These are phyloP conservation scores for Epinephelus awoara DNA, from an alignment of 2,797 vertebrate genomes.

Conservation along the genomic window DNA sequence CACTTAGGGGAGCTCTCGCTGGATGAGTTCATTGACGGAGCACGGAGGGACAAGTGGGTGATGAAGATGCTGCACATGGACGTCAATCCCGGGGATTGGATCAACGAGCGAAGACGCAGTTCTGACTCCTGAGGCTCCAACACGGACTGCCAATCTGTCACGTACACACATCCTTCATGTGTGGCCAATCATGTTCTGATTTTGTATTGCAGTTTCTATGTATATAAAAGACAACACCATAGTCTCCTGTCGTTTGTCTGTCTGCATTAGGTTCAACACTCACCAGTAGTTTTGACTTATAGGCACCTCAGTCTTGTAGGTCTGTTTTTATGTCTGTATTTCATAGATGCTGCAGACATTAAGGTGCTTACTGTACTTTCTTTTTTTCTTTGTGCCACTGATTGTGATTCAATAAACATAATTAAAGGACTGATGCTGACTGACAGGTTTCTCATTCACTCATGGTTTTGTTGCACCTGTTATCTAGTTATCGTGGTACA, in stretches of 20 bases:
- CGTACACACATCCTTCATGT: slow-evolving; percentile 8
- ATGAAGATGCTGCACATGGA: slow-evolving; percentile 99
- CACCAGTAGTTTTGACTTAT: slow-evolving; percentile 13
- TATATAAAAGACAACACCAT: slow-evolving; percentile 25
- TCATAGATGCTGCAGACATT: slow-evolving; percentile 11
- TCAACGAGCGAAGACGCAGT: slow-evolving; percentile 86
- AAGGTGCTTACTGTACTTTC: slow-evolving; percentile 11
- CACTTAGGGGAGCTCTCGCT: slow-evolving; percentile 92
- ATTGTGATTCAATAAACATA: slow-evolving; percentile 42
- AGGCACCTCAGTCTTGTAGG: background rate
- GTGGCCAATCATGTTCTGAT: slow-evolving; percentile 7
- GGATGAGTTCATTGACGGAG: slow-evolving; percentile 94
- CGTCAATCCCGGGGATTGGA: slow-evolving; percentile 91
- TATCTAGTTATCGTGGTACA: no score
- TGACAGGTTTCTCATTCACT: background rate
- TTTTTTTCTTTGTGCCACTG: slow-evolving; percentile 37
- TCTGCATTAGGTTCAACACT: background rate
- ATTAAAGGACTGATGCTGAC: background rate
- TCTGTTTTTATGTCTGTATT: slow-evolving; percentile 12
- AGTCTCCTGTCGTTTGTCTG: slow-evolving; percentile 10
- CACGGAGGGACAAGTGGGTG: slow-evolving; percentile 95
- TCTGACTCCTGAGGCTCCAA: slow-evolving; percentile 54
- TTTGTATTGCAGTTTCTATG: slow-evolving; percentile 44
- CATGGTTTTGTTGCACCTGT: background rate
- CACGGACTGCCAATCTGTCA: slow-evolving; percentile 27